A percentile compares a stretch with the other conserved stretches of the same genome.
These are phyloP conservation scores for Cheilosia vulpina DNA, from an alignment of 2,888 invertebrate genomes.

Conservation along the genomic window DNA sequence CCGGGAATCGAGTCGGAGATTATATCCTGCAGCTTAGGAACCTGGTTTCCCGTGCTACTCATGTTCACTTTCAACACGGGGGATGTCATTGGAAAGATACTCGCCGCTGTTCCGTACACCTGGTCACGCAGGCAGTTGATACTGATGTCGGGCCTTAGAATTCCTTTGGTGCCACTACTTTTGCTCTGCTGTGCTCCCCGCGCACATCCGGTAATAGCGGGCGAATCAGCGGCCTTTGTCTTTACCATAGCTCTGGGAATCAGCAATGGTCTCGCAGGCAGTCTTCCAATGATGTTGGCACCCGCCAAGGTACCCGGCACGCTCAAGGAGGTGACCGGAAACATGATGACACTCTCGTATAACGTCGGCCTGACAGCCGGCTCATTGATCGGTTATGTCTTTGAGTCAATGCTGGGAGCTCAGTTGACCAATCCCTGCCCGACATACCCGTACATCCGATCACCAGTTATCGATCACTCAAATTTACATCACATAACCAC, in stretches of 20 bases:
- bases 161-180: constrained; percentile 91
- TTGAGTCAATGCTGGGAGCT: constrained; percentile 87
- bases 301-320: constrained; percentile 94
- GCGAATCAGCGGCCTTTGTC: constrained; percentile 87
- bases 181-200: constrained; percentile 93
- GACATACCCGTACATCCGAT: constrained; percentile 80
- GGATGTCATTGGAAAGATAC: constrained; percentile 90
- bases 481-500: constrained; percentile 76
- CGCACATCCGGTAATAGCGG: constrained; percentile 88
- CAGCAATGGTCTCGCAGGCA: constrained; percentile 94
- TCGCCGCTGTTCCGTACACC: constrained; percentile 91
- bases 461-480: constrained; percentile 77
- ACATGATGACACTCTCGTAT: constrained; percentile 96
- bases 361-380: constrained; percentile 94
- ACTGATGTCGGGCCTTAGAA: constrained; percentile 89
- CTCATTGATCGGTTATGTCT: constrained; percentile 91
- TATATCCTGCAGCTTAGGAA: constrained; percentile 90
- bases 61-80: constrained; percentile 95
- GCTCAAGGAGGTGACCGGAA: constrained; percentile 95
- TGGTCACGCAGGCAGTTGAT: constrained; percentile 93
- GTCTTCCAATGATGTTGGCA: constrained; percentile 96
- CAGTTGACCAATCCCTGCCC: constrained; percentile 84
- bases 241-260: constrained; percentile 90
- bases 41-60: constrained; percentile 96
- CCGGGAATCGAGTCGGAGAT: constrained; percentile 96